Conservation (phyloP, 2,888 invertebrate species). For the Trachelus tabidus region DNA sequence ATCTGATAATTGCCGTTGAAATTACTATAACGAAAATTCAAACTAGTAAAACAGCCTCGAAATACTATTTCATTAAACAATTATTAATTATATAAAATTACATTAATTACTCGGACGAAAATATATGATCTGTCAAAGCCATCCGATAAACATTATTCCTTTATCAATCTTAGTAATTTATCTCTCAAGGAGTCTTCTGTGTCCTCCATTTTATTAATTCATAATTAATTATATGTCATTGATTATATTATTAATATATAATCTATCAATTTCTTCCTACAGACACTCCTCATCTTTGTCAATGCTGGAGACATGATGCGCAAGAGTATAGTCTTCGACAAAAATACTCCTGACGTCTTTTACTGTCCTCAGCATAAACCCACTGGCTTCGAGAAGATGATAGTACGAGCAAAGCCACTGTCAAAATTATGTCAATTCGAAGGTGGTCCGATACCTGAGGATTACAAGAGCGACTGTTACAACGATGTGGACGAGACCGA, state of each 20-base stretch:
- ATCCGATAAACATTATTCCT: background rate
- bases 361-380: slow-evolving; percentile 84
- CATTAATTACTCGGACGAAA: background rate
- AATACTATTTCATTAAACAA: background rate
- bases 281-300: slow-evolving; percentile 35
- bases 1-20: background rate
- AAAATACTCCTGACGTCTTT: slow-evolving; percentile 82
- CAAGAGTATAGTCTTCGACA: slow-evolving; percentile 82
- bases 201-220: background rate
- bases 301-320: slow-evolving; percentile 78
- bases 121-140: background rate
- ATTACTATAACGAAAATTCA: background rate
- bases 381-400: slow-evolving; percentile 79
- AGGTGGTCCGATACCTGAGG: slow-evolving; percentile 76
- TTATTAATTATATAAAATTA: background rate
- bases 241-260: background rate
- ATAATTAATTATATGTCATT: background rate
- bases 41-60: background rate
- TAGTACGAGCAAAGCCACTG: slow-evolving; percentile 76
- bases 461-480: slow-evolving; percentile 83
- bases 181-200: background rate
- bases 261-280: slow-evolving; percentile 3
- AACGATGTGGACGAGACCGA: slow-evolving; percentile 83
- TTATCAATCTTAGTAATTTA: background rate
- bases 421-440: slow-evolving; percentile 81